Base-by-base conservation (phyloP, 2,797 vertebrate species). In the Mus spretus region DNA sequence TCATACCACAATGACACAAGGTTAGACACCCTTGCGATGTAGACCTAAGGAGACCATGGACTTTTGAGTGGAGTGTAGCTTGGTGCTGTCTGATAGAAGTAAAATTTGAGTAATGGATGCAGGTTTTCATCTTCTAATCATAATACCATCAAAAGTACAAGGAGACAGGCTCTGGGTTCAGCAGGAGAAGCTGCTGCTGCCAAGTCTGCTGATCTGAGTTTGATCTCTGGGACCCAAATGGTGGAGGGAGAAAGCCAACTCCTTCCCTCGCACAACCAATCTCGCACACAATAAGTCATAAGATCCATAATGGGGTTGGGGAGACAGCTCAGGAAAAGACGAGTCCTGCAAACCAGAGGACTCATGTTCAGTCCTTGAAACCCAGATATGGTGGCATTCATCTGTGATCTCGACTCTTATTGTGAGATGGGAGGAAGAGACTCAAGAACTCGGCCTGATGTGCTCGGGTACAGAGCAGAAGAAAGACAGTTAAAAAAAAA, bases 31-130 rank as follows among this genome's bases (percentile, higher is more conserved):
- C 53, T 89, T 14, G 83, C 20, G 9, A 5, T 13, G 3, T 34
- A 1, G 59, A 13, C 19, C 11, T 6, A 7, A 92, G 40, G 55
- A 6, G 22, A 24, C 0, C 2, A 0, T 0, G 50, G 3, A 2
- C 44, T 65, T 24, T 14, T 19, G 20, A 34, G 50, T 5, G 26
- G 20, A 28, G 1, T 31, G 63, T 14, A 22, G 3, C 7, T 2
- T n/a, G 17, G 53, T 3, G 8, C 78, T 37, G 15, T 50, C 88
- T 26, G 8, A 0, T 0, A 55, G 53, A 77, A 34, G n/a, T 0
- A 1, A 2, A 11, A 20, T 7, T 15, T 1, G 22, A 83, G 44
- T 65, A 28, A 2, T 34, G 15, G 74, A 1, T 0, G 14, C 1
- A 0, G 6, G 2, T 17, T 44, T 40, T 4, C 20, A 0, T 31